Conservation (phyloP, 2,113 vertebrate genomes). For the Brienomyrus longianalis region DNA sequence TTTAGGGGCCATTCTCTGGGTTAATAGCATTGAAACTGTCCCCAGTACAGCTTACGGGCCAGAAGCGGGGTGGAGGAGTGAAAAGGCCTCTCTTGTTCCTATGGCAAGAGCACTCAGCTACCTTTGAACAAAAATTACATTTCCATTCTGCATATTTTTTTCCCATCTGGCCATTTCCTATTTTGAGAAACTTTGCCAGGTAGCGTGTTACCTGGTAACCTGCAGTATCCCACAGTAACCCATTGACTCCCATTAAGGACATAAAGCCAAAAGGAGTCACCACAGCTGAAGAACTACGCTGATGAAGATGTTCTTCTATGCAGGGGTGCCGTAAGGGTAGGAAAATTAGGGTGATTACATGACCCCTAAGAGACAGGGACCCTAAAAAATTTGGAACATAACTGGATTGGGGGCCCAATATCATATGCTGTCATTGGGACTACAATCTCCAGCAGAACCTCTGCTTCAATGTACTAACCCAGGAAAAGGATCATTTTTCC, state of each 20-base stretch:
- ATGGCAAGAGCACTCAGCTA: not conserved
- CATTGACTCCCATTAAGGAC: not conserved
- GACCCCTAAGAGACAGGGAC: not conserved
- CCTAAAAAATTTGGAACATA: not conserved
- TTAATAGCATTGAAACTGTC: constrained; percentile 77
- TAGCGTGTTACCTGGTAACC: not conserved
- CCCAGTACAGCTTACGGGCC: not conserved
- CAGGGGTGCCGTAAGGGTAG: not conserved
- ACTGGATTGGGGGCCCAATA: not conserved
- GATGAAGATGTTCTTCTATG: not conserved
- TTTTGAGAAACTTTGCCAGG: not conserved
- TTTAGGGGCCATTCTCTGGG: constrained; percentile 83
- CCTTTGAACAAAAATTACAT: not conserved
- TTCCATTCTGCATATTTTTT: not conserved
- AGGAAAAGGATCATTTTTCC: not conserved
- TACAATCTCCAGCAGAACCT: not conserved
- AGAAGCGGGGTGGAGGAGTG: not conserved
- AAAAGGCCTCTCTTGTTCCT: not conserved
- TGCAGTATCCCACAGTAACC: not conserved
- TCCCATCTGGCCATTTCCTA: not conserved
- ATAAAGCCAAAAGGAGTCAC: not conserved
- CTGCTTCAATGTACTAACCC: not conserved
- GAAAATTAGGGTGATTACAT: not conserved
- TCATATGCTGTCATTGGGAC: not conserved
- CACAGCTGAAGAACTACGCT: not conserved